phyloP scores from a whole-genome alignment of 1,140 invertebrate species.

The Saccostrea cuccullata region DNA sequence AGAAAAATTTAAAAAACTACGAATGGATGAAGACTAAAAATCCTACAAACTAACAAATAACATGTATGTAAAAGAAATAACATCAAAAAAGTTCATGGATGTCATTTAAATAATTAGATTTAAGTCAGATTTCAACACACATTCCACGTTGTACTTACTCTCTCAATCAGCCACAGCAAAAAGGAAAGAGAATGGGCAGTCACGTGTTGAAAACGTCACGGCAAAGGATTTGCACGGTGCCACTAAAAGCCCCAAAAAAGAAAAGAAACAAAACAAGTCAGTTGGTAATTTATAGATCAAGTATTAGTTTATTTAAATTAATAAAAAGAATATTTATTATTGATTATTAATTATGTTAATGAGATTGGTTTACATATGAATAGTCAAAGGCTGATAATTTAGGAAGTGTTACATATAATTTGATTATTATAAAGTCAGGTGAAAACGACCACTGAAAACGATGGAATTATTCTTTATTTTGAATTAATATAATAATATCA shows the following conservation, averaged over 20 bases:
- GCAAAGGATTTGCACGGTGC: not conserved
- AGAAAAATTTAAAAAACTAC: not conserved
- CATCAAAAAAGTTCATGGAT: not conserved
- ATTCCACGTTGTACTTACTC: slow-evolving; percentile 25
- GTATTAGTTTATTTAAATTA: too few relatives aligned
- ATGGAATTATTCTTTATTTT: too few relatives aligned
- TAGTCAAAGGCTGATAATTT: too few relatives aligned
- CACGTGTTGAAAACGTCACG: slow-evolving; percentile 34
- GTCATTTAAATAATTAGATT: not conserved
- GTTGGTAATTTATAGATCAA: too few relatives aligned
- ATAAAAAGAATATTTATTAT: too few relatives aligned
- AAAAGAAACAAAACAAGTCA: too few relatives aligned
- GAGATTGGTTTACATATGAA: too few relatives aligned
- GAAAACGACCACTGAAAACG: too few relatives aligned
- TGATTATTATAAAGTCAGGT: too few relatives aligned
- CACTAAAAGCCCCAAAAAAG: not conserved
- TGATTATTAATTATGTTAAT: too few relatives aligned
- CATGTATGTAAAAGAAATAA: not conserved
- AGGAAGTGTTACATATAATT: too few relatives aligned
- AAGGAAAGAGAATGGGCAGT: not conserved
- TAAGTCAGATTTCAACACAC: not conserved
- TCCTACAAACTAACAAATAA: not conserved
- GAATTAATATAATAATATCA: too few relatives aligned
- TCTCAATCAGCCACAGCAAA: slow-evolving; percentile 13
- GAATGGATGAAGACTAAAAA: not conserved